Conservation (phyloP, 2,888 invertebrate species). For the Morinoia aosen region DNA sequence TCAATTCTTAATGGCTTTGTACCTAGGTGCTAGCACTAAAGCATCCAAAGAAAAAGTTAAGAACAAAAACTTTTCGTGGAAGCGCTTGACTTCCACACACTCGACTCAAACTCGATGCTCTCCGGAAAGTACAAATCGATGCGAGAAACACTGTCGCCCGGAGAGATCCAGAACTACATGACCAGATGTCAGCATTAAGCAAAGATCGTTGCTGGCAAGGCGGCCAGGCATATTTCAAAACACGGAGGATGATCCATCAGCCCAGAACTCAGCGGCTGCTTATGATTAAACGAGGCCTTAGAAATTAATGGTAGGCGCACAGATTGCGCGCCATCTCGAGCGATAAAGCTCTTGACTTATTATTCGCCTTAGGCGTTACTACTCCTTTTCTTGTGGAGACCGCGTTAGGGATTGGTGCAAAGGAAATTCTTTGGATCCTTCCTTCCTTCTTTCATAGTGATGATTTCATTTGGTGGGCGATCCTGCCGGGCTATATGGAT, state of each 20-base stretch:
- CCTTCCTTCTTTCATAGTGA: too few species aligned
- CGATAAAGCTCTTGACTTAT: background rate
- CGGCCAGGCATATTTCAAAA: background rate
- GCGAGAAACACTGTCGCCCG: background rate
- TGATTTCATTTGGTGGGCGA: too few species aligned
- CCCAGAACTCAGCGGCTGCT: background rate
- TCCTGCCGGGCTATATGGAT: too few species aligned
- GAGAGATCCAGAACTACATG: background rate
- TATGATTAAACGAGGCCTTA: constrained; percentile 9
- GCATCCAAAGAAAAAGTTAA: background rate
- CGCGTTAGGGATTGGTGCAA: background rate
- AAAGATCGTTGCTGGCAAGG: background rate
- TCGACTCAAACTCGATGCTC: background rate
- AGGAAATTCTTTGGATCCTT: too few species aligned
- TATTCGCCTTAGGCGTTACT: background rate
- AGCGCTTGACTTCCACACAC: background rate
- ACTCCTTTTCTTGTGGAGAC: background rate
- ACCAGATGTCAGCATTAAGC: background rate
- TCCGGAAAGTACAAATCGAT: background rate
- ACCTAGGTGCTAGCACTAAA: background rate
- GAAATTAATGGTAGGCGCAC: constrained; percentile 8
- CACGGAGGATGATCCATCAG: background rate
- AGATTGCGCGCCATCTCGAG: background rate
- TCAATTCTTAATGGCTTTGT: background rate
- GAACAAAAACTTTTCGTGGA: background rate